Evolutionary conservation across 2,113 vertebrate genomes (phyloP).

Genomic region (Leucosticte australis): DNA sequence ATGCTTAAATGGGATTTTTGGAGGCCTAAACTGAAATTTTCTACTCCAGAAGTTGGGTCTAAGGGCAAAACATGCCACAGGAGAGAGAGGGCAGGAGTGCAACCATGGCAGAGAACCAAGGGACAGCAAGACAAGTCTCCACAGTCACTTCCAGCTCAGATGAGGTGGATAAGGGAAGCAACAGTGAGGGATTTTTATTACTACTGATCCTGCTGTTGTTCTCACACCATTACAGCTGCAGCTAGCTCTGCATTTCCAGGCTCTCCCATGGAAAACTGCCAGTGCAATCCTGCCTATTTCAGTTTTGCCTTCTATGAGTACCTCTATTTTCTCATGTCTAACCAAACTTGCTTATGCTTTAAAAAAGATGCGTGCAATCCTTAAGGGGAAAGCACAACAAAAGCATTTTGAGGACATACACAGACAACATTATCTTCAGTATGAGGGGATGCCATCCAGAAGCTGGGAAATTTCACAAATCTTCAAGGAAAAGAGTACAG

Average conservation of each 20-base stretch:
- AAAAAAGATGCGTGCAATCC: accelerated
- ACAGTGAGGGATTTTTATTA: not conserved
- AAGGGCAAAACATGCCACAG: not conserved
- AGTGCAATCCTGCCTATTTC: not conserved
- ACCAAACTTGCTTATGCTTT: not conserved
- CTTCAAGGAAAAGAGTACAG: not conserved
- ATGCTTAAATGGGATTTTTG: not conserved
- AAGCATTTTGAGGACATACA: not conserved
- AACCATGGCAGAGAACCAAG: not conserved
- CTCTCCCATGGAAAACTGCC: not conserved
- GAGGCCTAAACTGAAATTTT: not conserved
- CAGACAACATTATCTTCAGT: not conserved
- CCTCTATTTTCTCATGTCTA: not conserved
- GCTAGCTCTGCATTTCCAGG: not conserved
- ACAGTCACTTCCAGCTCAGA: not conserved
- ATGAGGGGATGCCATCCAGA: not conserved
- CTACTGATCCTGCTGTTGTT: not conserved
- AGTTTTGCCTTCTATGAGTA: not conserved
- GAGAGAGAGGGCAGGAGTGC: not conserved
- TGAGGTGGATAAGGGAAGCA: not conserved
- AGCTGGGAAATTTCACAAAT: not conserved
- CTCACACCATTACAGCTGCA: not conserved
- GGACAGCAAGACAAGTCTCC: not conserved
- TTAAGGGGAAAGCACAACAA: not conserved
- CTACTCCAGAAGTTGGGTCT: not conserved